phyloP scores from a whole-genome alignment of 2,888 invertebrate genomes.

The Euproctis similis region DNA sequence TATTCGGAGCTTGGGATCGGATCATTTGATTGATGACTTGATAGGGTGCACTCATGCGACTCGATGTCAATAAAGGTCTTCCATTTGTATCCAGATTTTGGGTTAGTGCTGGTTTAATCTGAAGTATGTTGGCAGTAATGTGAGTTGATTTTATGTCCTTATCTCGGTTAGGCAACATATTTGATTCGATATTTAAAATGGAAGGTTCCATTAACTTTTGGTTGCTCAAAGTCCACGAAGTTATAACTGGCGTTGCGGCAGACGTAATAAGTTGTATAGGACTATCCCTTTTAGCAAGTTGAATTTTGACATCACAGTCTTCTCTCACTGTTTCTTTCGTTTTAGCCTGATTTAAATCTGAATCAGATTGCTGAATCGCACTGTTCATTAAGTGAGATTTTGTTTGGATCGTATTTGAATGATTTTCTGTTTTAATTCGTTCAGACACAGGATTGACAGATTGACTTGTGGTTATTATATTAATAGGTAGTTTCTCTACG shows the following conservation, averaged over 20 bases:
- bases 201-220: slow-evolving; percentile 62
- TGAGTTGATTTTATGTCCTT: slow-evolving; percentile 55
- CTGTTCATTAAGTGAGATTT: slow-evolving; percentile 61
- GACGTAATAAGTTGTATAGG: slow-evolving; percentile 47
- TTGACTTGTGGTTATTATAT: slow-evolving; percentile 56
- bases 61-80: slow-evolving; percentile 49
- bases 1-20: slow-evolving; percentile 53
- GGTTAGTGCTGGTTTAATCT: slow-evolving; percentile 51
- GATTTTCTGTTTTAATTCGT: slow-evolving; percentile 43
- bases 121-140: slow-evolving; percentile 59
- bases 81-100: slow-evolving; percentile 42
- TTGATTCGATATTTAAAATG: slow-evolving; percentile 47
- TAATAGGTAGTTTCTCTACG: slow-evolving; percentile 48
- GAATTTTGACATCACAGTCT: slow-evolving; percentile 47
- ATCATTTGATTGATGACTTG: slow-evolving; percentile 64
- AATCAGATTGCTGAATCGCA: slow-evolving; percentile 21
- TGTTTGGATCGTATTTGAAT: slow-evolving; percentile 33
- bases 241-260: slow-evolving; percentile 71
- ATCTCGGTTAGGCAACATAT: slow-evolving; percentile 36
- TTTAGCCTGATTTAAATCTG: slow-evolving; percentile 41
- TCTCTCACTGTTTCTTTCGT: slow-evolving; percentile 24
- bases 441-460: slow-evolving; percentile 29
- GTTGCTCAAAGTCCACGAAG: slow-evolving; percentile 72
- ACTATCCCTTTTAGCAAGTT: slow-evolving; percentile 48
- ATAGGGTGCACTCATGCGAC: slow-evolving; percentile 54